Evolutionary conservation across 2,797 vertebrate species (phyloP), one percentile per base, ranked within the genome.

Genomic region (Hydrocynus forskahlii): DNA sequence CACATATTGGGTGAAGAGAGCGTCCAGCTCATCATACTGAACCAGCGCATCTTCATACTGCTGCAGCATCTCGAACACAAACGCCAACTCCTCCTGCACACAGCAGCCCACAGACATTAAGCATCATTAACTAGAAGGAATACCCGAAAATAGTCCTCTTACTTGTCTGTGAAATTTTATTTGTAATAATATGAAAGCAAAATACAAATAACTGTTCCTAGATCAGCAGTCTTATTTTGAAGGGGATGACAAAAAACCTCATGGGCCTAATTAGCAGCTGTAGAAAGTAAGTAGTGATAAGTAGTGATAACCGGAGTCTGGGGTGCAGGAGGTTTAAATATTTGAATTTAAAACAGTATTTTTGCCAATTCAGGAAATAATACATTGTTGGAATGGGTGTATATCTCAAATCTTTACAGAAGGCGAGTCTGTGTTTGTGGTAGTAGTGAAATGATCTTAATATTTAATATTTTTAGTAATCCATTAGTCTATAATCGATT

Each of bases 21-120:
- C 98, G 4, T 99, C 98, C 40, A 99, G 92, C 77, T 99, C 98
- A n/a, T 99, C 98, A 0, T 99, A 99, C 88, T 99, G 98, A 78
- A 99, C 98, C 88, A 99, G 88, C 0, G 98, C 98, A 0, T 99
- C 98, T 85, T 99, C 98, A 88, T 97, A 99, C 90, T 99, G 98
- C 92, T 99, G 98, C 85, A 99, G 92, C 98, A 99, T 99, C 94
- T 99, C 98, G 86, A 99, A 99, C 55, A 99, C 98, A 72, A 99
- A 99, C 75, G 98, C 98, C 84, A 99, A 92, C 80, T 99, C 98
- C 90, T 99, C 98, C 98, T 99, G 89, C 59, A 82, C 16, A 81
- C 21, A 73, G 55, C 63, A 80, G 48, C 48, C 86, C 45, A 80
- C 13, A 82, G 0, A 80, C 48, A 70, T 10, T 45, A 43, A 23